These are phyloP conservation scores for Leptonema lineaticorne DNA, from an alignment of 1,140 invertebrate genomes.

Conservation along the genomic window DNA sequence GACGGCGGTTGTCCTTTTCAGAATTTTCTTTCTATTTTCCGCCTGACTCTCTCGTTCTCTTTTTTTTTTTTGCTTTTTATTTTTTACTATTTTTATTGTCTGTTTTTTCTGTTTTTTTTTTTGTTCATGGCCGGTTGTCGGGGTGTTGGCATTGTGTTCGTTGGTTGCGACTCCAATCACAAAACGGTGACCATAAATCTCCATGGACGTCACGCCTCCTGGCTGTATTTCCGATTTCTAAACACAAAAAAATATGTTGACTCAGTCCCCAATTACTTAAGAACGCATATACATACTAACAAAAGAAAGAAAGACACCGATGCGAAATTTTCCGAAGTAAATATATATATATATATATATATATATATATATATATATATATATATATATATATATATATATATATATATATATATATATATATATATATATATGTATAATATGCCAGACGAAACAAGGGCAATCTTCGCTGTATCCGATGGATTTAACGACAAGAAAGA, in stretches of 20 bases:
- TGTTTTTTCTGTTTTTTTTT: background rate
- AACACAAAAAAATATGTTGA: conserved; percentile 31
- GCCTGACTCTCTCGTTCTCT: background rate
- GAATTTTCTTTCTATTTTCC: too few species aligned
- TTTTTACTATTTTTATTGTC: background rate
- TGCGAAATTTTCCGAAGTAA: background rate
- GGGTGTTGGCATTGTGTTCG: conserved; percentile 7
- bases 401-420: too few species aligned
- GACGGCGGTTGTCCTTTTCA: too few species aligned
- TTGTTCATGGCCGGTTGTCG: background rate
- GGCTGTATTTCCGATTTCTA: conserved; percentile 28
- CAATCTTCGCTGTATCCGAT: too few species aligned
- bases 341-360: too few species aligned
- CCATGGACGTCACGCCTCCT: conserved; percentile 13
- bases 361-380: too few species aligned
- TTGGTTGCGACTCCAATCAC: conserved; percentile 1
- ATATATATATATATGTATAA: too few species aligned
- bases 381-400: too few species aligned
- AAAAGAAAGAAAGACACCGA: too few species aligned
- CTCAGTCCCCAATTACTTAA: conserved; percentile 31
- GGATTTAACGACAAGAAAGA: too few species aligned
- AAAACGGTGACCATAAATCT: conserved; percentile 19
- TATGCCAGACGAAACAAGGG: too few species aligned
- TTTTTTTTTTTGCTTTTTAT: background rate
- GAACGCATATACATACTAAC: background rate